phyloP scores from a whole-genome alignment of 2,113 vertebrate genomes.

The Peromyscus leucopus region DNA sequence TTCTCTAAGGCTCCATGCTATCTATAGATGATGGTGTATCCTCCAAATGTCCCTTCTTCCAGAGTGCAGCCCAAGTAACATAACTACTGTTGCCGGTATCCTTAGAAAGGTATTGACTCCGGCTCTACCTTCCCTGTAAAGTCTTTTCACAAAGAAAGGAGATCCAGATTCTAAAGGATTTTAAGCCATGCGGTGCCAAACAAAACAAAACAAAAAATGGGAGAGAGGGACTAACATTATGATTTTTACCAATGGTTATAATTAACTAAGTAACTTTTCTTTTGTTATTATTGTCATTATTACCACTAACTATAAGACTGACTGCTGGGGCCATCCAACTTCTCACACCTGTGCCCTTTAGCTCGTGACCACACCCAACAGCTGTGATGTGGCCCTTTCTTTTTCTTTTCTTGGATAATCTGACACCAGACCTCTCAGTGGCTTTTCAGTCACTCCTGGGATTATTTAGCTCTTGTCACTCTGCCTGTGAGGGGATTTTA shows the following conservation, averaged over 20 bases:
- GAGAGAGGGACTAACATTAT: not conserved
- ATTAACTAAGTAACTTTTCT: conserved; percentile 8
- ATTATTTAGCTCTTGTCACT: not conserved
- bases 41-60: not conserved
- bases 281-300: not conserved
- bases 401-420: not conserved
- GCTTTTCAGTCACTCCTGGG: not conserved
- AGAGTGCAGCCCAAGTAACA: not conserved
- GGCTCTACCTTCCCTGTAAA: not conserved
- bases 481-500: not conserved
- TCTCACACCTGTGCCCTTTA: not conserved
- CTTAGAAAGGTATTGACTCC: not conserved
- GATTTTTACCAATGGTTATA: not conserved
- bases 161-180: conserved; percentile 13
- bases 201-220: not conserved
- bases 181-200: not conserved
- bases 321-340: not conserved
- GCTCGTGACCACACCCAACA: not conserved
- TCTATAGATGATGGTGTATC: not conserved
- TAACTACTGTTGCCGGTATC: not conserved
- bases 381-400: not conserved
- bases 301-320: not conserved
- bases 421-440: not conserved
- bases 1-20: not conserved
- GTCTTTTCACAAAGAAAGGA: conserved; percentile 10